Evolutionary conservation across 2,113 vertebrate genomes (phyloP).

Genomic region (Perca schrenkii): DNA sequence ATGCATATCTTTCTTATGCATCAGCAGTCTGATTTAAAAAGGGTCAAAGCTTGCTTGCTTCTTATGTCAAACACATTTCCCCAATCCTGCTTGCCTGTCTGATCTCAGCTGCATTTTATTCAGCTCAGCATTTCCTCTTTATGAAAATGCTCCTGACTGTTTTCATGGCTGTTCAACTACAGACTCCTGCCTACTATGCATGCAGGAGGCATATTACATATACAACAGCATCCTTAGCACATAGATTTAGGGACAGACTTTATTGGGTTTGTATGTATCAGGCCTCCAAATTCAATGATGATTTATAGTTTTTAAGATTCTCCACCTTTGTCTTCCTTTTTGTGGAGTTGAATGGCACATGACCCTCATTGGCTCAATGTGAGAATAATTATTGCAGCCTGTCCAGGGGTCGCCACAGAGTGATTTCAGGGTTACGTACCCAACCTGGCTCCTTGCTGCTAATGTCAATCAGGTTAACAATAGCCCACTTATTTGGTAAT

Average conservation of each 20-base stretch:
- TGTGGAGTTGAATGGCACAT: conserved; percentile 12
- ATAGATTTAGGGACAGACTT: neutral
- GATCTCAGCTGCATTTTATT: conserved; percentile 59
- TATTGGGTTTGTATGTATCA: neutral
- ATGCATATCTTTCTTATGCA: conserved; percentile 72
- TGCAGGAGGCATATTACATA: neutral
- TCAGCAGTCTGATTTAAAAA: conserved; percentile 72
- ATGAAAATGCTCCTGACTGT: conserved; percentile 43
- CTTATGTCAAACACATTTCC: conserved; percentile 68
- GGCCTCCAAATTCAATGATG: neutral
- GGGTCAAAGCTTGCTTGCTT: conserved; percentile 55
- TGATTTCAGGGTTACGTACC: conserved; percentile 58
- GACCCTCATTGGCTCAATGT: conserved; percentile 29
- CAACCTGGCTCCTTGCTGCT: conserved; percentile 58
- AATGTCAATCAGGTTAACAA: conserved; percentile 77
- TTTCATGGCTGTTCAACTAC: conserved; percentile 22
- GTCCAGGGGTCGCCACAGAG: conserved; percentile 41
- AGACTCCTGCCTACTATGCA: neutral
- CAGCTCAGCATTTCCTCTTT: conserved; percentile 64
- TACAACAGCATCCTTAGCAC: neutral
- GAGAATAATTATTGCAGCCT: conserved; percentile 45
- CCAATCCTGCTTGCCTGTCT: conserved; percentile 53
- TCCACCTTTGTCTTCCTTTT: neutral
- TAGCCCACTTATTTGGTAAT: conserved; percentile 70
- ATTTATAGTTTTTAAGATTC: neutral